Conservation (phyloP, 2,797 vertebrate genomes). For the Euphonia xanthogaster region DNA sequence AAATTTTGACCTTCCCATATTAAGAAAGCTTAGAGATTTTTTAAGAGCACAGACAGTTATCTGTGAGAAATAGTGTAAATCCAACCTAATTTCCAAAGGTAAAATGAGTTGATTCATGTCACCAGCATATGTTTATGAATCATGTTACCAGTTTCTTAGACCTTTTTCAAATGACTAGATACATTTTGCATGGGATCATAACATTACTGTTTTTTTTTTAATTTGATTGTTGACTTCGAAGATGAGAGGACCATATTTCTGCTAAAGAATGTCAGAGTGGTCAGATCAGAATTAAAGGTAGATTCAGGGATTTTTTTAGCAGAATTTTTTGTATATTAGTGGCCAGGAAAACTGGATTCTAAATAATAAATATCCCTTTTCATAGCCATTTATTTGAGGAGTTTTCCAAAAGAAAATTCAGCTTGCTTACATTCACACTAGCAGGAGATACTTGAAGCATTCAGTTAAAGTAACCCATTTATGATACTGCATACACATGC, state of each 20-base stretch:
- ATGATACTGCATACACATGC: neutral
- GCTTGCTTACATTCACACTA: neutral
- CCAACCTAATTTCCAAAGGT: neutral
- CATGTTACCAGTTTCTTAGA: neutral
- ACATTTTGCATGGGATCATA: neutral
- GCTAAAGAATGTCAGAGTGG: neutral
- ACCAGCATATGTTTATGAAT: neutral
- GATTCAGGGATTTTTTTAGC: neutral
- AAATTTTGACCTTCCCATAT: neutral
- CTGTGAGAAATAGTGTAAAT: neutral
- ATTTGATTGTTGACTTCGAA: neutral
- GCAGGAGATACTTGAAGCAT: neutral
- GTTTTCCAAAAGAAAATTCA: neutral
- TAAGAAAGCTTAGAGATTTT: neutral
- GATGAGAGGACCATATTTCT: neutral
- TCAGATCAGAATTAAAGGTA: neutral
- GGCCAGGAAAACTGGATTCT: neutral
- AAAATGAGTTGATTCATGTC: neutral
- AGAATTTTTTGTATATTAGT: neutral
- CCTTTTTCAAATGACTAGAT: neutral
- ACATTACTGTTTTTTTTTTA: fast-evolving
- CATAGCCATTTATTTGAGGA: neutral
- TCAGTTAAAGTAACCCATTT: neutral
- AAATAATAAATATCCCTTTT: neutral
- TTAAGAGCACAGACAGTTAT: neutral